phyloP scores from a whole-genome alignment of 2,888 invertebrate species.

The Rhopalosiphum nymphaeae region DNA sequence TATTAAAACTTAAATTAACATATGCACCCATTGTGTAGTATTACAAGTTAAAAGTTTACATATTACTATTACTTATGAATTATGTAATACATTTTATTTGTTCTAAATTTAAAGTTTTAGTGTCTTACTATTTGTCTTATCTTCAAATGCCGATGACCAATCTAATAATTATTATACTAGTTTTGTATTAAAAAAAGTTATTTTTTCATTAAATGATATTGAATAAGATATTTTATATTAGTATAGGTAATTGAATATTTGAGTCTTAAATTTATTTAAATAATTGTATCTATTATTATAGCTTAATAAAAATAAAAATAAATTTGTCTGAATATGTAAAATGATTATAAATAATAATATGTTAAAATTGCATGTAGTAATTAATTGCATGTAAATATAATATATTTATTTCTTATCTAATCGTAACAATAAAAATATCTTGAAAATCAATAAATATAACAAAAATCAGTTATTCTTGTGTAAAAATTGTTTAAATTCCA shows the following conservation, averaged over 20 bases:
- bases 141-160: neutral
- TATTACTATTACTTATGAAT: neutral
- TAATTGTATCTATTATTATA: neutral
- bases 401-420: neutral
- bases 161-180: neutral
- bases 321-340: neutral
- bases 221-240: neutral
- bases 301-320: neutral
- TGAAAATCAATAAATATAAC: neutral
- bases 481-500: neutral
- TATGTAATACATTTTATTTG: neutral
- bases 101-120: neutral
- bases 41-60: neutral
- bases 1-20: neutral
- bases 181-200: neutral
- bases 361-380: neutral
- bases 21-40: neutral
- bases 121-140: neutral
- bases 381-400: neutral
- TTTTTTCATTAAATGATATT: neutral
- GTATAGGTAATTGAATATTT: neutral
- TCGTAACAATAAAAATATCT: neutral
- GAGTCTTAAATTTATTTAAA: neutral
- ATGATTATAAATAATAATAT: neutral
- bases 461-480: neutral